These are phyloP conservation scores for Onthophagus sagittarius DNA, from an alignment of 2,888 invertebrate species.

Conservation along the genomic window DNA sequence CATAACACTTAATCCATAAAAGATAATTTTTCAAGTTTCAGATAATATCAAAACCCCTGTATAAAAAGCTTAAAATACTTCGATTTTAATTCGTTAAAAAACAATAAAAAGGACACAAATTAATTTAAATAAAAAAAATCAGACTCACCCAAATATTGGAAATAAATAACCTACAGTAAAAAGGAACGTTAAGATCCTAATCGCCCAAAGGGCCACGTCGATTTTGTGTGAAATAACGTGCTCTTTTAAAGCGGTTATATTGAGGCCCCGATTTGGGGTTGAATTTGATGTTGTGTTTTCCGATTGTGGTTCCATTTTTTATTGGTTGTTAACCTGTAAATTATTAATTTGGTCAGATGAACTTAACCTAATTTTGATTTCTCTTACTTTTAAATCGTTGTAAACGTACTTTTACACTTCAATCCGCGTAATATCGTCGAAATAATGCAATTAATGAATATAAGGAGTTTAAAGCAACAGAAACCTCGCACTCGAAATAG, in stretches of 20 bases:
- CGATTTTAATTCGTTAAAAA: neutral
- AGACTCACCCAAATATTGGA: constrained; percentile 81
- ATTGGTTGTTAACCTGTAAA: neutral
- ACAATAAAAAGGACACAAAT: neutral
- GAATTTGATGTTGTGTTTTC: constrained; percentile 12
- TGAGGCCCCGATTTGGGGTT: constrained; percentile 55
- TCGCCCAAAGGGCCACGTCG: constrained; percentile 82
- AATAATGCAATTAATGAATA: too few species aligned
- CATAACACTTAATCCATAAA: neutral
- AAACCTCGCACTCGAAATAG: neutral
- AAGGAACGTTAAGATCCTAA: constrained; percentile 77
- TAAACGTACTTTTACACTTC: too few species aligned
- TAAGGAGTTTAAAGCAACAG: too few species aligned
- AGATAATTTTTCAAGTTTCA: neutral
- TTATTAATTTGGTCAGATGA: neutral
- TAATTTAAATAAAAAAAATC: constrained; percentile 1
- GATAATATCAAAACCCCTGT: neutral
- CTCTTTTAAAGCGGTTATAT: constrained; percentile 58
- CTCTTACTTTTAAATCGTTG: too few species aligned
- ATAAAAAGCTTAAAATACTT: neutral
- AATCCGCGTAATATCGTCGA: too few species aligned
- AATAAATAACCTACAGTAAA: constrained; percentile 82
- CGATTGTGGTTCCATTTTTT: neutral
- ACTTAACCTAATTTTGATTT: too few species aligned
- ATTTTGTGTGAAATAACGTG: constrained; percentile 80